phyloP scores from a whole-genome alignment of 2,113 vertebrate species.

The Rostratula benghalensis region DNA sequence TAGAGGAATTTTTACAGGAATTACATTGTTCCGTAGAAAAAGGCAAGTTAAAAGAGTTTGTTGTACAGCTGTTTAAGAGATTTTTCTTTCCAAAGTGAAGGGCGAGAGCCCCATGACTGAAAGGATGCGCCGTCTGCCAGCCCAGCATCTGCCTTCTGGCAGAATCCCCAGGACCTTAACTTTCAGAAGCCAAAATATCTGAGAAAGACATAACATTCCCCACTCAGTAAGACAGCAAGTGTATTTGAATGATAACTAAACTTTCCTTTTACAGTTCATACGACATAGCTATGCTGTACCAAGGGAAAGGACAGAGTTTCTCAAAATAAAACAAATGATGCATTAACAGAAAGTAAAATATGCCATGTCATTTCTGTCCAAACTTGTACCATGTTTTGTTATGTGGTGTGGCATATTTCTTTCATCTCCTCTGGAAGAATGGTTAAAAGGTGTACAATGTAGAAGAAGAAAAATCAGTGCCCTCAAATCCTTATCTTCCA shows the following conservation, averaged over 20 bases:
- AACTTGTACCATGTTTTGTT: not conserved
- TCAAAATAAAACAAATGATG: constrained; percentile 10
- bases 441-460: not conserved
- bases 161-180: constrained; percentile 22
- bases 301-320: not conserved
- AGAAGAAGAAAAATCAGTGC: not conserved
- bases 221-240: not conserved
- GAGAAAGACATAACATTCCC: not conserved
- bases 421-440: not conserved
- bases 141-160: constrained; percentile 45
- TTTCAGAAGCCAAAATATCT: constrained; percentile 3
- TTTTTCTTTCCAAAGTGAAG: constrained; percentile 8
- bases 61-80: not conserved
- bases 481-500: not conserved
- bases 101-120: not conserved
- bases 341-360: not conserved
- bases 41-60: not conserved
- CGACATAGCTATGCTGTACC: not conserved
- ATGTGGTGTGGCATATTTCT: not conserved
- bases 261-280: not conserved
- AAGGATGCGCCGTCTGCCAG: not conserved
- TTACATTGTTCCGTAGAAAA: not conserved
- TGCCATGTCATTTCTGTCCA: not conserved
- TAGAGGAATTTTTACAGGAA: not conserved
- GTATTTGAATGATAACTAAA: not conserved